A percentile compares a stretch with the other conserved stretches of the same genome.
These are phyloP conservation scores for Bilobella aurantiaca DNA, from an alignment of 1,140 invertebrate genomes.

Conservation along the genomic window DNA sequence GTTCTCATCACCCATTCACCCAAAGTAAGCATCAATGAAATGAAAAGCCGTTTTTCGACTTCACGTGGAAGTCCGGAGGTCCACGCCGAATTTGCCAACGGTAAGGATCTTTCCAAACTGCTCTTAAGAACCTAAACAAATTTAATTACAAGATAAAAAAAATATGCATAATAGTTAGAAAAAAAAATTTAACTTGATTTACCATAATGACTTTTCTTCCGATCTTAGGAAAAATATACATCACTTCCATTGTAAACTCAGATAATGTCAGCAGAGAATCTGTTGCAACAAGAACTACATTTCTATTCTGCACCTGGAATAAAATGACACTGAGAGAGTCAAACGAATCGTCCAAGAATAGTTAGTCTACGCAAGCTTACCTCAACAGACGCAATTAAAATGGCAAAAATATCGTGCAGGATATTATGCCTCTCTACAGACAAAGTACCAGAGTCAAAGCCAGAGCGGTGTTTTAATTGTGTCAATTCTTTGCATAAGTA, in stretches of 20 bases:
- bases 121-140: slow-evolving; percentile 45
- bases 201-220: slow-evolving; percentile 64
- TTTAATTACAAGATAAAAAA: not conserved
- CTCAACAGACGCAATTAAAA: slow-evolving; percentile 77
- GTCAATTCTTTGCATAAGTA: slow-evolving; percentile 67
- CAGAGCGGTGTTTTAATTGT: slow-evolving; percentile 12
- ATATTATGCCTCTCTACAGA: slow-evolving; percentile 2
- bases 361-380: too few relatives aligned
- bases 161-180: not conserved
- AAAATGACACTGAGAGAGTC: not conserved
- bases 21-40: slow-evolving; percentile 75
- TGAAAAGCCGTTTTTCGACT: slow-evolving; percentile 58
- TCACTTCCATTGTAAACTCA: slow-evolving; percentile 63
- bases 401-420: slow-evolving; percentile 64
- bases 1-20: slow-evolving; percentile 86
- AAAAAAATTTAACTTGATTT: slow-evolving; percentile 14
- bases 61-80: slow-evolving; percentile 40
- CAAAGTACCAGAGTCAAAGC: not conserved
- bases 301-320: slow-evolving; percentile 68
- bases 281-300: slow-evolving; percentile 74
- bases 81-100: slow-evolving; percentile 39
- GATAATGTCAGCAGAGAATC: slow-evolving; percentile 69
- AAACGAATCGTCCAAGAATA: not conserved
- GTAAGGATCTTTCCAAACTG: slow-evolving; percentile 48
- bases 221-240: slow-evolving; percentile 64